Percentiles rank a stretch among this genome's conserved stretches.
Evolutionary conservation across 2,797 vertebrate species (phyloP).

Genomic region (Discoglossus pictus): DNA sequence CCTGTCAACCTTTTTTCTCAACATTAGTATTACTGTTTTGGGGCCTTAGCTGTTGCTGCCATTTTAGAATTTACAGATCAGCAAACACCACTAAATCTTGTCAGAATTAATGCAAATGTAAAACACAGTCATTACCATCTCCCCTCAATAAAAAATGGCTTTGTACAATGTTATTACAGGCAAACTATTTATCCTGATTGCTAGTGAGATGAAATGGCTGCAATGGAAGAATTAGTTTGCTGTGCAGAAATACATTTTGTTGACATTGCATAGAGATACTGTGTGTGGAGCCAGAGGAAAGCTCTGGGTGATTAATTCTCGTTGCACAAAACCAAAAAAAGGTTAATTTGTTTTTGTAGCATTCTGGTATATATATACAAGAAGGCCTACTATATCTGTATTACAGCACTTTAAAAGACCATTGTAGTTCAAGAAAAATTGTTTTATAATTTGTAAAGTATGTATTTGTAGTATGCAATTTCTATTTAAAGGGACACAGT

Average conservation of each 20-base stretch:
- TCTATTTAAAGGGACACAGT: too few relatives aligned
- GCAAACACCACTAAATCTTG: constrained; percentile 60
- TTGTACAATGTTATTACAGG: constrained; percentile 51
- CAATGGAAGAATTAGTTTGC: constrained; percentile 19
- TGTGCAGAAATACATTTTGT: constrained; percentile 42
- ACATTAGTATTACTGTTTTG: constrained; percentile 50
- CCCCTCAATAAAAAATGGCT: constrained; percentile 55
- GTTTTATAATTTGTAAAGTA: too few relatives aligned
- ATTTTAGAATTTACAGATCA: constrained; percentile 60
- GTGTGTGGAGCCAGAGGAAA: constrained; percentile 9
- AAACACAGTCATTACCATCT: constrained; percentile 56
- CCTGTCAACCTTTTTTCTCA: constrained; percentile 40
- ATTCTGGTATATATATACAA: constrained; percentile 42
- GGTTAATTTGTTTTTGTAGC: constrained; percentile 57
- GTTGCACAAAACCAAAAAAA: constrained; percentile 37
- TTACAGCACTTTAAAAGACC: constrained; percentile 10
- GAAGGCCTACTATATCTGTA: constrained; percentile 10
- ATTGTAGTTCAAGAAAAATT: too few relatives aligned
- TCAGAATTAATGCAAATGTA: constrained; percentile 62
- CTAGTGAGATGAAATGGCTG: constrained; percentile 48
- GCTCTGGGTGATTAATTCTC: constrained; percentile 43
- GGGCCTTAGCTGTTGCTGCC: constrained; percentile 60
- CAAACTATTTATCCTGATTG: constrained; percentile 55
- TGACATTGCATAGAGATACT: constrained; percentile 30
- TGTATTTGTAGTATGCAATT: neutral